These are phyloP conservation scores for Pterostichus niger DNA, from an alignment of 2,888 invertebrate genomes.

Conservation along the genomic window DNA sequence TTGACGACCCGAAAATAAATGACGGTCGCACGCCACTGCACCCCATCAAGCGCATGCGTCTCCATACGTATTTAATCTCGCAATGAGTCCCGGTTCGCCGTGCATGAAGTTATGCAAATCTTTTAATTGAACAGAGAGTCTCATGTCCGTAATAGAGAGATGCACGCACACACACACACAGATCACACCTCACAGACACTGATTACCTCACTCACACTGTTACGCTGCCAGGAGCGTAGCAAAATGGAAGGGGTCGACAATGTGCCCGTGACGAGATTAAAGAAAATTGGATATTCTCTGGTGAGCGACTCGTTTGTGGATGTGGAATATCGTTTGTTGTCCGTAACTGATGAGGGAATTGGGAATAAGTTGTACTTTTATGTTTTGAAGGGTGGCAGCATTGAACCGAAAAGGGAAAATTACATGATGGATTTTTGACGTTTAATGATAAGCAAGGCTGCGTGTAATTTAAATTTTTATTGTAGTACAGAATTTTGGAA, in stretches of 20 bases:
- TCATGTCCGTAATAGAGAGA: conserved; percentile 60
- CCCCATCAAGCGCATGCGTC: conserved; percentile 14
- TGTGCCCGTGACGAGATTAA: conserved; percentile 54
- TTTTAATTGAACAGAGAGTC: conserved; percentile 65
- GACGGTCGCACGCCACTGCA: conserved; percentile 13
- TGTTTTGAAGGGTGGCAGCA: conserved; percentile 17
- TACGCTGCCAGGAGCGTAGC: conserved; percentile 5
- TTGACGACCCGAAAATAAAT: neutral
- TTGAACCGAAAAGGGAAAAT: conserved; percentile 13
- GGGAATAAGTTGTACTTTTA: conserved; percentile 45
- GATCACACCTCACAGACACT: conserved; percentile 29
- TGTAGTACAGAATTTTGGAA: neutral
- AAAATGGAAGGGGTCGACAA: conserved; percentile 8
- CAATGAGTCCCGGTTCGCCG: conserved; percentile 59
- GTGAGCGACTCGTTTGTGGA: conserved; percentile 33
- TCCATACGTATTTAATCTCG: conserved; percentile 61
- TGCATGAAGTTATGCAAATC: conserved; percentile 67
- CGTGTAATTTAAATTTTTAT: conserved; percentile 18
- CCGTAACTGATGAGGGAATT: conserved; percentile 43
- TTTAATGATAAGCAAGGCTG: neutral
- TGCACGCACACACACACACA: conserved; percentile 47
- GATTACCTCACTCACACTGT: conserved; percentile 28
- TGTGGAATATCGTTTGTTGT: conserved; percentile 44
- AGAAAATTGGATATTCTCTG: conserved; percentile 61
- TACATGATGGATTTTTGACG: neutral